A percentile compares a stretch with the other conserved stretches of the same genome.
phyloP scores from a whole-genome alignment of 1,140 invertebrate genomes.

The Tribolium madens region DNA sequence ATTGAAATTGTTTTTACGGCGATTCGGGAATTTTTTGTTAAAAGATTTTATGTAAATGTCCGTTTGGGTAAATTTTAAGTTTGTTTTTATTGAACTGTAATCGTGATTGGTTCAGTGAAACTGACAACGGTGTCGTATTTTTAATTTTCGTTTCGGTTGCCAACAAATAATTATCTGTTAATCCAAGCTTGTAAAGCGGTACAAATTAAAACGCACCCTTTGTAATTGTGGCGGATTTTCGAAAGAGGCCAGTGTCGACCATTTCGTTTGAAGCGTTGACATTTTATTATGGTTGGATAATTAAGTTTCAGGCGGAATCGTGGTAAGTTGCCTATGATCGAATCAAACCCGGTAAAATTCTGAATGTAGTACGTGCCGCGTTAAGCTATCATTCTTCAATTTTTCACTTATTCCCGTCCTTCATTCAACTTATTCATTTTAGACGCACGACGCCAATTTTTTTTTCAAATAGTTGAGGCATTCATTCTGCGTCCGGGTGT shows the following conservation, averaged over 20 bases:
- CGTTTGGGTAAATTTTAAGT: background rate
- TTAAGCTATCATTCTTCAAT: constrained; percentile 47
- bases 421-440: constrained; percentile 46
- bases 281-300: constrained; percentile 21
- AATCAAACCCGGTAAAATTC: background rate
- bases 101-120: constrained; percentile 13
- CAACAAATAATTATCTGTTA: constrained; percentile 37
- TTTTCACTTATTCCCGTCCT: constrained; percentile 47
- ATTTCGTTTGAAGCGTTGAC: constrained; percentile 22
- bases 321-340: constrained; percentile 1
- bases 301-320: constrained; percentile 8
- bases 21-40: background rate
- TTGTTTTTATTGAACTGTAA: constrained; percentile 1
- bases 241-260: background rate
- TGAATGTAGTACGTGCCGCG: background rate
- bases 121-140: constrained; percentile 21
- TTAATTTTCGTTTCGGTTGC: constrained; percentile 24
- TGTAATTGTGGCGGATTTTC: constrained; percentile 26
- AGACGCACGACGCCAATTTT: background rate
- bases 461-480: background rate
- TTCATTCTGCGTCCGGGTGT: background rate
- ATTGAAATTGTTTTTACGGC: background rate
- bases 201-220: constrained; percentile 34
- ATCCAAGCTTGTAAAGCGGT: constrained; percentile 36
- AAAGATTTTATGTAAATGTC: background rate